phyloP scores from a whole-genome alignment of 2,113 vertebrate species.

The Eretmochelys imbricata region DNA sequence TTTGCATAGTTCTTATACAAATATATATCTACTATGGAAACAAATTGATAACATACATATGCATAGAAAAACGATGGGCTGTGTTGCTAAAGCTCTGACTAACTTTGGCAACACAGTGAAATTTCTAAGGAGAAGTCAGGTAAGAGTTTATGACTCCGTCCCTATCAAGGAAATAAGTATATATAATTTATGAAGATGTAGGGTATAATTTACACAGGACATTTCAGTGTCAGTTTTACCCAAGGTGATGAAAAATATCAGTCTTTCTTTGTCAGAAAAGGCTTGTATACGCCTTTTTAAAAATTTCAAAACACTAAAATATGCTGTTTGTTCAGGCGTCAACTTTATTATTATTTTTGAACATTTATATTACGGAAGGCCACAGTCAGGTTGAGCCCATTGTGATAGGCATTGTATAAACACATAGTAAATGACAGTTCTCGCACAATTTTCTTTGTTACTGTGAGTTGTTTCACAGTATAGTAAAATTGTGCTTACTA shows the following conservation, averaged over 20 bases:
- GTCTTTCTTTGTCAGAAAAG: background rate
- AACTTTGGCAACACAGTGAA: constrained; percentile 45
- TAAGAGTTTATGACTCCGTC: constrained; percentile 68
- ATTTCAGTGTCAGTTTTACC: background rate
- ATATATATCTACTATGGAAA: constrained; percentile 67
- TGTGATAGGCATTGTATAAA: background rate
- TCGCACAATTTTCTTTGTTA: background rate
- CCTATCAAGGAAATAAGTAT: constrained; percentile 48
- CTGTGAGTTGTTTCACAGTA: background rate
- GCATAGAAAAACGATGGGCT: constrained; percentile 50
- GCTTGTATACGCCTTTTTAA: background rate
- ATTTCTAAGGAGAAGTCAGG: constrained; percentile 75
- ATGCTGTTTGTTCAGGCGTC: background rate
- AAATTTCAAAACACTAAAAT: background rate
- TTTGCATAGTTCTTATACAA: constrained; percentile 62
- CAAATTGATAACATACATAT: constrained; percentile 69
- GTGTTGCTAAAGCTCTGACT: constrained; percentile 63
- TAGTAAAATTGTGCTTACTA: background rate
- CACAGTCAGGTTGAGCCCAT: background rate
- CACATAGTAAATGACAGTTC: background rate
- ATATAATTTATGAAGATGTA: constrained; percentile 3
- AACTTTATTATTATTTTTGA: background rate
- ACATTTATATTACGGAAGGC: background rate
- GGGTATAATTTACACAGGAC: constrained; percentile 21
- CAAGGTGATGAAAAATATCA: background rate